phyloP scores from a whole-genome alignment of 2,113 vertebrate species.

The Gallinago undulata region DNA sequence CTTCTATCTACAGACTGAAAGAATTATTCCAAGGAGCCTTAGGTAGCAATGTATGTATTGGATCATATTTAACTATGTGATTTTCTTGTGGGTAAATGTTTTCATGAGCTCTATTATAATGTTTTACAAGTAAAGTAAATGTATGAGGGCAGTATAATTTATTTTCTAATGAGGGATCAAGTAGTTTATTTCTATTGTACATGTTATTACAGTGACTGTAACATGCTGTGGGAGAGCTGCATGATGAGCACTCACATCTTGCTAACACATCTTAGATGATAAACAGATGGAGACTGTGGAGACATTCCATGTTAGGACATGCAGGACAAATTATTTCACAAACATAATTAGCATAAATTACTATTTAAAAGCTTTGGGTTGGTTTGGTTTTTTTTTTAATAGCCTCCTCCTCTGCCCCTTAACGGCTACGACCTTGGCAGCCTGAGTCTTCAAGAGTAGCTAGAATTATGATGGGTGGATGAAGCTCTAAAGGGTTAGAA shows the following conservation, averaged over 20 bases:
- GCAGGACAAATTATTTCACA: slow-evolving; percentile 18
- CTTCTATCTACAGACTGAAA: slow-evolving; percentile 1
- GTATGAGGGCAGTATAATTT: slow-evolving; percentile 50
- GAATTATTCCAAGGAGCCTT: slow-evolving; percentile 35
- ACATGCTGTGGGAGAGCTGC: slow-evolving; percentile 53
- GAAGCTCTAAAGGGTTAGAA: slow-evolving; percentile 20
- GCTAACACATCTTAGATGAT: slow-evolving; percentile 58
- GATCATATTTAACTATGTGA: slow-evolving; percentile 54
- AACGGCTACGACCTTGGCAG: not conserved
- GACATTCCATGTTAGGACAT: slow-evolving; percentile 14
- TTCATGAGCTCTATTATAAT: slow-evolving; percentile 54
- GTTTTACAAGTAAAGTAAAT: slow-evolving; percentile 59
- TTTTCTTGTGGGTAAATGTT: slow-evolving; percentile 64
- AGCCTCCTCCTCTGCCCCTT: not conserved
- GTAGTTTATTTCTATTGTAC: slow-evolving; percentile 62
- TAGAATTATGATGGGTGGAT: not conserved
- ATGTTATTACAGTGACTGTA: slow-evolving; percentile 49
- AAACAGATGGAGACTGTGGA: slow-evolving; percentile 53
- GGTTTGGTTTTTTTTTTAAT: not conserved
- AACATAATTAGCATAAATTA: slow-evolving; percentile 42
- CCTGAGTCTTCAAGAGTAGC: not conserved
- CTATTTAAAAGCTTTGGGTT: not conserved
- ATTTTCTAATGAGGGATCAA: slow-evolving; percentile 64
- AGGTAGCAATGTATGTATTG: slow-evolving; percentile 57
- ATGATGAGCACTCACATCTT: slow-evolving; percentile 59